Evolutionary conservation across 2,113 vertebrate genomes (phyloP).

Genomic region (Gobiocypris rarus): DNA sequence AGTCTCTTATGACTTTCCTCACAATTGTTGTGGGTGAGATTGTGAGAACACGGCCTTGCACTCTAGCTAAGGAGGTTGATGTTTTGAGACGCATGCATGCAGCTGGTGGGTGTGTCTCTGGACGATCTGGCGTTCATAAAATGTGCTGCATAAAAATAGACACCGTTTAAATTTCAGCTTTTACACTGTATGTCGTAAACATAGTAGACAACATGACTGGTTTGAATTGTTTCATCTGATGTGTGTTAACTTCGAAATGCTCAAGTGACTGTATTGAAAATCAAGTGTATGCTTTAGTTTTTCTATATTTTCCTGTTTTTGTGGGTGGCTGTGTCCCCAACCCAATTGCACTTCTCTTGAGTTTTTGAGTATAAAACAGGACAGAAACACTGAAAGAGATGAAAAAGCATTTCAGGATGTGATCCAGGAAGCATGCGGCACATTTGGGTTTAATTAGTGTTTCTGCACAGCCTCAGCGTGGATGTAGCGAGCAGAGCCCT

Average conservation of each 20-base stretch:
- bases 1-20: not conserved
- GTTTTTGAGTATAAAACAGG: constrained; percentile 16
- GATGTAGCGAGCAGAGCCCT: constrained; percentile 19
- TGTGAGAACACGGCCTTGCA: not conserved
- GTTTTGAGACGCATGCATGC: constrained; percentile 13
- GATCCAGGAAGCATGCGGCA: constrained; percentile 69
- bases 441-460: constrained; percentile 64
- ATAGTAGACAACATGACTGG: not conserved
- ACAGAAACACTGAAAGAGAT: constrained; percentile 38
- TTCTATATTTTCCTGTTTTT: constrained; percentile 4
- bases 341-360: not conserved
- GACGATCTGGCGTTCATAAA: constrained; percentile 73
- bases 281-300: not conserved
- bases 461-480: constrained; percentile 28
- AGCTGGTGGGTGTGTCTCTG: constrained; percentile 69
- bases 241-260: not conserved
- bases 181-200: not conserved
- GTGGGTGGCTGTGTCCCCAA: not conserved
- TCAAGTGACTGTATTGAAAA: not conserved
- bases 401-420: constrained; percentile 64
- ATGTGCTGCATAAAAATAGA: constrained; percentile 67
- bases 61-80: not conserved
- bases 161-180: constrained; percentile 61
- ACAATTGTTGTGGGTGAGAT: constrained; percentile 13
- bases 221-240: not conserved